A percentile compares a stretch with the other conserved stretches of the same genome.
These are phyloP conservation scores for Shinisaurus crocodilurus DNA, from an alignment of 2,113 vertebrate species.

Conservation along the genomic window DNA sequence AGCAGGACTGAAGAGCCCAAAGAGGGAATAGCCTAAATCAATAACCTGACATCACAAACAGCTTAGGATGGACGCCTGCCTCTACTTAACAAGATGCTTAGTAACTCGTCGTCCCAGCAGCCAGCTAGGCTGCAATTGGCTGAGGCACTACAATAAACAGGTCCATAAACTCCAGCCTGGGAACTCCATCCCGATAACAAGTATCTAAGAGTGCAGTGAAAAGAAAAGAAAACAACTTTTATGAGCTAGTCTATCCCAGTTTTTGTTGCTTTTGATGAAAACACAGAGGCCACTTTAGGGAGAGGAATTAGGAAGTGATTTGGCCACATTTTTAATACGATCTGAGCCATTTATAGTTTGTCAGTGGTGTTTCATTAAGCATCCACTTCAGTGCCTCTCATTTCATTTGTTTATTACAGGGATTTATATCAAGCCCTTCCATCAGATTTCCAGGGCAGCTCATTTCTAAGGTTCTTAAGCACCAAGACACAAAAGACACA, in stretches of 20 bases:
- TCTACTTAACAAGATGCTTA: neutral
- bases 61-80: neutral
- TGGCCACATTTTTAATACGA: neutral
- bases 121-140: neutral
- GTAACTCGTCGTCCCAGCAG: neutral
- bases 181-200: neutral
- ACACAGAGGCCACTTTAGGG: neutral
- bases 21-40: neutral
- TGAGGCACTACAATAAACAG: neutral
- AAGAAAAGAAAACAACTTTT: neutral
- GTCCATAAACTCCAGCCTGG: neutral
- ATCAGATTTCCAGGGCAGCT: neutral
- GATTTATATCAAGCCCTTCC: neutral
- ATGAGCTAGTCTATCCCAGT: neutral
- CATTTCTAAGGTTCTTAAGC: neutral
- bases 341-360: neutral
- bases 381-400: neutral
- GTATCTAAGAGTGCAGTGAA: neutral
- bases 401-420: neutral
- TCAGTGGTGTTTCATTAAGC: neutral
- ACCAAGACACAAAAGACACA: neutral
- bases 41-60: neutral
- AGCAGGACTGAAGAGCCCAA: neutral
- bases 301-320: neutral
- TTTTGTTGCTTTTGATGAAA: neutral